These are phyloP conservation scores for Amphipyra berbera DNA, from an alignment of 2,888 invertebrate species.

Conservation along the genomic window DNA sequence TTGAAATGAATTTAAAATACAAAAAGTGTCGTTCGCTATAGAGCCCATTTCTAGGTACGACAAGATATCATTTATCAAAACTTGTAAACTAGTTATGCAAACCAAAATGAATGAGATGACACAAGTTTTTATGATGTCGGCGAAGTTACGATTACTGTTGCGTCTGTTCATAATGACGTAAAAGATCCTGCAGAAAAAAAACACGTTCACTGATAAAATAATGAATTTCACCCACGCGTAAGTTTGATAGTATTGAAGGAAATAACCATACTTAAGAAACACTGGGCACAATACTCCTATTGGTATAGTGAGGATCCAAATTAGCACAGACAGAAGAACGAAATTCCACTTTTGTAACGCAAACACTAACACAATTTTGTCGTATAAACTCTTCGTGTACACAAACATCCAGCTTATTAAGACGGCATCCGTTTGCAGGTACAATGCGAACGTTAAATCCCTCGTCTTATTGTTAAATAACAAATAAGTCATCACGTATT, in stretches of 20 bases:
- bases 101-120: slow-evolving; percentile 71
- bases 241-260: slow-evolving; percentile 54
- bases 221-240: slow-evolving; percentile 71
- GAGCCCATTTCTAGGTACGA: slow-evolving; percentile 26
- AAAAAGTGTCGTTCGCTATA: slow-evolving; percentile 18
- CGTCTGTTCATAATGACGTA: slow-evolving; percentile 61
- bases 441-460: slow-evolving; percentile 57
- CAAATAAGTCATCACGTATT: slow-evolving; percentile 59
- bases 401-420: slow-evolving; percentile 77
- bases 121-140: slow-evolving; percentile 50
- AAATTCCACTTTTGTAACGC: slow-evolving; percentile 61
- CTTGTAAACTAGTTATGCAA: slow-evolving; percentile 73
- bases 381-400: slow-evolving; percentile 77
- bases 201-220: slow-evolving; percentile 66
- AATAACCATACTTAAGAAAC: slow-evolving; percentile 9
- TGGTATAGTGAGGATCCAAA: slow-evolving; percentile 69
- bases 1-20: slow-evolving; percentile 61
- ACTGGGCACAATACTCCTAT: slow-evolving; percentile 64
- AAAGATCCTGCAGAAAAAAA: slow-evolving; percentile 73
- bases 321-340: slow-evolving; percentile 51
- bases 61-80: slow-evolving; percentile 69
- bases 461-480: background rate
- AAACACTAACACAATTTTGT: slow-evolving; percentile 76
- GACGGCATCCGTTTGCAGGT: slow-evolving; percentile 71
- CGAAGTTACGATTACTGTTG: slow-evolving; percentile 29